Evolutionary conservation across 2,888 invertebrate species (phyloP), one percentile per base, ranked within the genome.

Genomic region (Unio pictorum): DNA sequence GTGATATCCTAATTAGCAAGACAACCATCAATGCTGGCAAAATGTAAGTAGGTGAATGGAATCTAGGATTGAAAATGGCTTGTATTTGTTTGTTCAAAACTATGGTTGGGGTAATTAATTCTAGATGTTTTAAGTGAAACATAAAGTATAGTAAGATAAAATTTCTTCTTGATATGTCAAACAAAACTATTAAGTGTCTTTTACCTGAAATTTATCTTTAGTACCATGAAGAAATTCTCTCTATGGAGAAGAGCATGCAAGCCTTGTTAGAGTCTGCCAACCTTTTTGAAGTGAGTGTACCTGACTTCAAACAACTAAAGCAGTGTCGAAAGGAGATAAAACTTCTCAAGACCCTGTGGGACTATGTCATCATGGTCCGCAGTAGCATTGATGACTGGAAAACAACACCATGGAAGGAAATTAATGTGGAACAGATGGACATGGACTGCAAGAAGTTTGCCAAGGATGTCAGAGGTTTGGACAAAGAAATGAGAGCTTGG

Each of bases 391-490:
- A 96, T 85, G 96, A 97, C 88, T 98, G 98, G 98, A 98, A 98
- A 90, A 96, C 95, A 1, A 98, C 98, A 0, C 96, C 96, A 0
- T 98, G 98, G 98, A 93, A 96, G 69, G 96, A 97, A 89, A 97
- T 98, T 74, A 97, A 98, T 87, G 97, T 98, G 59, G 98, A 98
- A 91, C 97, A 97, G 86, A 98, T 98, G 97, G 98, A 98, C 87
- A 96, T 98, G 81, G 98, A 98, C 90, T 98, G 98, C 90, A 98
- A 98, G 89, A 96, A 97, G 89, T 98, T 98, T 90, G 96, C 97
- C 3, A 98, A 98, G 91, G 89, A 89, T 74, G 87, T 90, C 75
- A 81, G 88, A 20, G 82, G 95, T 67, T 90, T 98, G 83, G 98
- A 98, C 88, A 98, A 98, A 88, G 98, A 98, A 91, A 97, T 98